Conservation (phyloP, 2,113 vertebrate genomes). For the Melanerpes aurifrons region DNA sequence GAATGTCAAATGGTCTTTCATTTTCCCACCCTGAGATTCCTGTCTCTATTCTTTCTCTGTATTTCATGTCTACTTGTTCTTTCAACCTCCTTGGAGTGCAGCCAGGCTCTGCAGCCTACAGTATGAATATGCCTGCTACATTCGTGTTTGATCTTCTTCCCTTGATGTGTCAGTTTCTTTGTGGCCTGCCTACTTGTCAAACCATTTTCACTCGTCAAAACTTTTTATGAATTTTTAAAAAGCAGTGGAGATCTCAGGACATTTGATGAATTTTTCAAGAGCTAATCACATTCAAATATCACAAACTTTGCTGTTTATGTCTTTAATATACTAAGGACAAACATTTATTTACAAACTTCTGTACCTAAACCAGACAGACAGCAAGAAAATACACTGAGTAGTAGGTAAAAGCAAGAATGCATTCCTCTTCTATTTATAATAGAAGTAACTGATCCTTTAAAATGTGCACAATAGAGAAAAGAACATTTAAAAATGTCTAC, state of each 20-base stretch:
- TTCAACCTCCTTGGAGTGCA: constrained; percentile 74
- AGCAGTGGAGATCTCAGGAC: constrained; percentile 60
- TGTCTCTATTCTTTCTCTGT: constrained; percentile 73
- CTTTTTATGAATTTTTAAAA: constrained; percentile 77
- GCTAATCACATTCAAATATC: constrained; percentile 66
- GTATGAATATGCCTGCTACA: constrained; percentile 68
- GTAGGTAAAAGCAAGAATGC: background rate
- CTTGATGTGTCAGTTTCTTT: constrained; percentile 81
- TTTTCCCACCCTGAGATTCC: constrained; percentile 72
- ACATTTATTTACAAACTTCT: constrained; percentile 68
- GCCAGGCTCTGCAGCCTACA: constrained; percentile 66
- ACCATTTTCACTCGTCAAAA: constrained; percentile 78
- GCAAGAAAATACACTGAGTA: constrained; percentile 1
- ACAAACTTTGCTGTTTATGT: constrained; percentile 55
- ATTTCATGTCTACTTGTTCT: constrained; percentile 77
- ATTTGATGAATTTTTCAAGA: constrained; percentile 74
- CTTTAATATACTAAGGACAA: constrained; percentile 65
- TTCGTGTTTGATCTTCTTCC: constrained; percentile 78
- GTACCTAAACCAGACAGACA: background rate
- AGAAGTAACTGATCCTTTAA: background rate
- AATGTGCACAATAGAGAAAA: background rate
- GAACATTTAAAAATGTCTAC: background rate
- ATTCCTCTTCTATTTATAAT: constrained; percentile 7
- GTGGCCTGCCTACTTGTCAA: constrained; percentile 79
- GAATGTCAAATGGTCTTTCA: constrained; percentile 77